phyloP scores from a whole-genome alignment of 2,113 vertebrate species.

The Excalfactoria chinensis region DNA sequence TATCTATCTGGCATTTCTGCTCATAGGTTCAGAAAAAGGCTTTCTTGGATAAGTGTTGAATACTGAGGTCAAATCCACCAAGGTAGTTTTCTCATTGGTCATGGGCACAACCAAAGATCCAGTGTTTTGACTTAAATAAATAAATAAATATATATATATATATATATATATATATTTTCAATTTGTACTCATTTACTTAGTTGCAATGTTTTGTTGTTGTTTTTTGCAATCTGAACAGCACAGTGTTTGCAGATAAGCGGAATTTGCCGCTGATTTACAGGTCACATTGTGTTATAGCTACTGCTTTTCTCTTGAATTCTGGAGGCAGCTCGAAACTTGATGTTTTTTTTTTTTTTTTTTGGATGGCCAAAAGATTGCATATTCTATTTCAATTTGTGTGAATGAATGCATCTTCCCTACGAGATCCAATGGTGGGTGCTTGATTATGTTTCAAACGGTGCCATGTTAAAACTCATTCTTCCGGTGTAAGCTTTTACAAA shows the following conservation, averaged over 20 bases:
- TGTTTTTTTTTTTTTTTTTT: not conserved
- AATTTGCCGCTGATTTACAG: conserved; percentile 12
- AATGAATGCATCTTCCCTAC: not conserved
- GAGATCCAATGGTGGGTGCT: not conserved
- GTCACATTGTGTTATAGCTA: not conserved
- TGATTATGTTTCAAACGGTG: not conserved
- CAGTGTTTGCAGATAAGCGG: conserved; percentile 29
- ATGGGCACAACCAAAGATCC: not conserved
- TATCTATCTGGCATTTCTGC: not conserved
- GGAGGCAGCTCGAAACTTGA: conserved; percentile 1
- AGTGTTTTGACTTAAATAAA: not conserved
- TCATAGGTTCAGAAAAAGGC: not conserved
- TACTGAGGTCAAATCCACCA: not conserved
- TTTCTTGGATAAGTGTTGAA: not conserved
- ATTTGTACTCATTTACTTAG: not conserved
- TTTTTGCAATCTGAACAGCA: not conserved
- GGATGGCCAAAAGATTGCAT: not conserved
- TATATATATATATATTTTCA: not conserved
- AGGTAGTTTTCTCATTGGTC: not conserved
- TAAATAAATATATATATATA: too few relatives aligned
- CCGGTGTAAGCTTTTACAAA: not conserved
- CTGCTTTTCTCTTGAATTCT: conserved; percentile 20
- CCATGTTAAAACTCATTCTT: not conserved
- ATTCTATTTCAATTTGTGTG: not conserved
- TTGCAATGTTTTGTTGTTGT: not conserved